Percentiles rank a stretch among this genome's conserved stretches.
These are phyloP conservation scores for Xanthorhoe designata DNA, from an alignment of 2,888 invertebrate genomes.

Conservation along the genomic window DNA sequence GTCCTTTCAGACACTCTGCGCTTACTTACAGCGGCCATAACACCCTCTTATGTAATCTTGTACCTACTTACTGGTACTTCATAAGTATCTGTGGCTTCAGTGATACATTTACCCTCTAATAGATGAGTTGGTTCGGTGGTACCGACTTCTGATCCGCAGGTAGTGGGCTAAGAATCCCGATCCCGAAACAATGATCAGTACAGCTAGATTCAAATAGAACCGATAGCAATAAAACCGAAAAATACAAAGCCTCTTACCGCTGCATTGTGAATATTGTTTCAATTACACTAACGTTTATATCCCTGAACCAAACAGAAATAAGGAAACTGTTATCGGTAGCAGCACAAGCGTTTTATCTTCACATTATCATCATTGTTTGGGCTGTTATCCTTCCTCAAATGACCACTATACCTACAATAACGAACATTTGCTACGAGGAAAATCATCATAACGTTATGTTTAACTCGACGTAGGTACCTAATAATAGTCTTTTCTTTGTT, in stretches of 20 bases:
- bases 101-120: constrained; percentile 1
- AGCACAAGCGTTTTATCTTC: constrained; percentile 35
- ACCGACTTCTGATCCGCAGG: background rate
- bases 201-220: background rate
- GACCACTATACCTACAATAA: constrained; percentile 47
- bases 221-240: background rate
- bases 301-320: constrained; percentile 28
- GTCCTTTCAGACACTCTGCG: constrained; percentile 28
- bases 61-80: constrained; percentile 22
- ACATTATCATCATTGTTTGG: constrained; percentile 39
- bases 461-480: constrained; percentile 2
- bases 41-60: constrained; percentile 35
- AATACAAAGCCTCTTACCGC: background rate
- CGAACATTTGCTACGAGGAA: constrained; percentile 41
- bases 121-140: background rate
- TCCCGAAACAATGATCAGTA: too few species aligned
- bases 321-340: constrained; percentile 35
- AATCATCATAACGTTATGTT: constrained; percentile 22
- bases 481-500: background rate
- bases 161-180: background rate
- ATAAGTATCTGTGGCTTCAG: constrained; percentile 6
- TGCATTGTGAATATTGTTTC: constrained; percentile 27
- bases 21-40: constrained; percentile 30
- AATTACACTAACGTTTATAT: constrained; percentile 33
- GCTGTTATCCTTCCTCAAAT: constrained; percentile 42